Base-by-base conservation (phyloP, 2,113 vertebrate genomes). In the Orthonyx spaldingii region DNA sequence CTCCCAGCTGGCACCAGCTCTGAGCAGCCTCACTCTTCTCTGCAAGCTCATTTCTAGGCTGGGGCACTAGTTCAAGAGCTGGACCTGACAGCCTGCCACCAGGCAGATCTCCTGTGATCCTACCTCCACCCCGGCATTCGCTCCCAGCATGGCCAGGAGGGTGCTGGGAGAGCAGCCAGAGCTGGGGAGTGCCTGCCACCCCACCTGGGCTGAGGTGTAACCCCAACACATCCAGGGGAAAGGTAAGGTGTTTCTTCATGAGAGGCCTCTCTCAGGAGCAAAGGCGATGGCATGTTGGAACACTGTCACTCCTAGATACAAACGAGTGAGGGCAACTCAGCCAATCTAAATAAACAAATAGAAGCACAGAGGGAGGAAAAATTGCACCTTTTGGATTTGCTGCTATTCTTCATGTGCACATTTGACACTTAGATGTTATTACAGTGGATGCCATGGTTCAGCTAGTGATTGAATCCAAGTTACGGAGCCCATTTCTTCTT, bases 81-180 rank as follows among this genome's bases (percentile, higher is more conserved):
- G 10, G 49, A 27, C 37, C 61, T 19, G 49, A 33, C 30, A 72
- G 53, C 18, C 35, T 91, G 33, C 23, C 46, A 41, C 24, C 17
- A 6, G 27, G 50, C 7, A 2, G n/a, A 22, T 63, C 32, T 50
- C 27, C 60, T 75, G 74, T 12, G 1, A 27, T 30, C 47, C 55
- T 84, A 7, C 56, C 35, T 39, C 24, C 0, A 2, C 6, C 44
- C 33, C 0, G 0, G 33, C 2, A 0, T 4, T 53, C 0, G 0
- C 42, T 61, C 32, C 79, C 39, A 61, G 61, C 2, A 0, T 1
- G n/a, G 46, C 63, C 2, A 2, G 32, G 16, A 55, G 83, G 71
- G 6, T 35, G 49, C 37, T 1, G 4, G 70, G 49, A 76, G 49
- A 57, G 63, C 4, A 10, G 72, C 19, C 52, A n/a, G 87, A 16